A percentile compares a stretch with the other conserved stretches of the same genome.
phyloP scores from a whole-genome alignment of 2,888 invertebrate species.

The Andrena minutula region DNA sequence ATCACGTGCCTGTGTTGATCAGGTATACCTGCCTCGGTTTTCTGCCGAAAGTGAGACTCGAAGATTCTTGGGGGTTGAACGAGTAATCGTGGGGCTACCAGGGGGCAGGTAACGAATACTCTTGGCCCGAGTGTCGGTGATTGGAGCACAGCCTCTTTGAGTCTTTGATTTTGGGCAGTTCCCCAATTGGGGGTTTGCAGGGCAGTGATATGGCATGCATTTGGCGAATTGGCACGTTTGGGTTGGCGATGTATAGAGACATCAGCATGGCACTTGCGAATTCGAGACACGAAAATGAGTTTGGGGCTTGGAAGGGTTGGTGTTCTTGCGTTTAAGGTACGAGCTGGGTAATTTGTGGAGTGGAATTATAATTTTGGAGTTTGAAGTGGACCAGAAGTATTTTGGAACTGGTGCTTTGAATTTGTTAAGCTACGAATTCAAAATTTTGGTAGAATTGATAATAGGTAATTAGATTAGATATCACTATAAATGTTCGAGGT shows the following conservation, averaged over 20 bases:
- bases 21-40: background rate
- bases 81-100: slow-evolving; percentile 2
- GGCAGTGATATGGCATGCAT: background rate
- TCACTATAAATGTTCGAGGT: no score
- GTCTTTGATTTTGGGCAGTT: background rate
- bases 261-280: background rate
- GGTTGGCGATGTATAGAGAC: background rate
- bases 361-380: no score
- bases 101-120: slow-evolving; percentile 15
- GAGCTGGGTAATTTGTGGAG: no score
- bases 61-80: background rate
- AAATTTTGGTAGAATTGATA: no score
- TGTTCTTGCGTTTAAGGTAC: background rate
- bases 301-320: background rate
- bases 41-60: background rate
- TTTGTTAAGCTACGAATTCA: background rate
- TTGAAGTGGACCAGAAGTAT: no score
- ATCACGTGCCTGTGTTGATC: background rate
- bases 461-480: no score
- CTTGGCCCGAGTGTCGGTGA: slow-evolving; percentile 1
- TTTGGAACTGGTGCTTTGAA: background rate
- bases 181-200: background rate
- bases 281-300: background rate
- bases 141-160: background rate
- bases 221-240: background rate